Percentiles rank a stretch among this genome's conserved stretches.
These are phyloP conservation scores for Halisarca cf. caerulea DNA, from an alignment of 37 sponge, comb jelly and placozoan genomes.

Conservation along the genomic window DNA sequence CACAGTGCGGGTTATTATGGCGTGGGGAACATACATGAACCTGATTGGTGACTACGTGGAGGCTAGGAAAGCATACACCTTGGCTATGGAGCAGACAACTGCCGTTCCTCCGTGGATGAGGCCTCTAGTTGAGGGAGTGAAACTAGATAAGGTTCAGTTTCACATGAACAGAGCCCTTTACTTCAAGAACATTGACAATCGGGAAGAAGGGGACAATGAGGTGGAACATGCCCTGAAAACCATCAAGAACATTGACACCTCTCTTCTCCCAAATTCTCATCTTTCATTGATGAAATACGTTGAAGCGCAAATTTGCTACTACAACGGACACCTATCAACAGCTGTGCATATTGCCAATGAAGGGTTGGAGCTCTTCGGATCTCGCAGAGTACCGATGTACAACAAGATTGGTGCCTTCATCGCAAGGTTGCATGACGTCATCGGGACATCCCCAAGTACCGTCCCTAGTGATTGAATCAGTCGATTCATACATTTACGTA, in stretches of 20 bases:
- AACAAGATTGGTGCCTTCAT: no score
- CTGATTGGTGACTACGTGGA: slow-evolving; percentile 6
- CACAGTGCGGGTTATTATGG: background rate
- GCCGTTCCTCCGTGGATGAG: background rate
- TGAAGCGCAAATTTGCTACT: background rate
- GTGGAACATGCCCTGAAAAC: background rate
- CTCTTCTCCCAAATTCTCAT: background rate
- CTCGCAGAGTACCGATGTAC: no score
- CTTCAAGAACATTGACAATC: background rate
- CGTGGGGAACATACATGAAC: slow-evolving; percentile 11
- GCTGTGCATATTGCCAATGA: no score
- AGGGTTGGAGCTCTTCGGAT: no score
- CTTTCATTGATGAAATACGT: background rate
- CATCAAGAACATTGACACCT: background rate
- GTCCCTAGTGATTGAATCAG: no score
- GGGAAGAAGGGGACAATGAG: background rate
- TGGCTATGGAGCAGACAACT: background rate
- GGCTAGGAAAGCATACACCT: background rate
- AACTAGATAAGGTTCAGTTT: background rate
- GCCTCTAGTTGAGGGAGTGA: background rate
- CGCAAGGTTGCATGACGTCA: no score
- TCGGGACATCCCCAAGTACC: no score
- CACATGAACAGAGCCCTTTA: background rate
- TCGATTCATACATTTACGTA: no score
- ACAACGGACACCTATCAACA: no score